Evolutionary conservation across 1,140 invertebrate species (phyloP).

Genomic region (Caenorhabditis inopinata): DNA sequence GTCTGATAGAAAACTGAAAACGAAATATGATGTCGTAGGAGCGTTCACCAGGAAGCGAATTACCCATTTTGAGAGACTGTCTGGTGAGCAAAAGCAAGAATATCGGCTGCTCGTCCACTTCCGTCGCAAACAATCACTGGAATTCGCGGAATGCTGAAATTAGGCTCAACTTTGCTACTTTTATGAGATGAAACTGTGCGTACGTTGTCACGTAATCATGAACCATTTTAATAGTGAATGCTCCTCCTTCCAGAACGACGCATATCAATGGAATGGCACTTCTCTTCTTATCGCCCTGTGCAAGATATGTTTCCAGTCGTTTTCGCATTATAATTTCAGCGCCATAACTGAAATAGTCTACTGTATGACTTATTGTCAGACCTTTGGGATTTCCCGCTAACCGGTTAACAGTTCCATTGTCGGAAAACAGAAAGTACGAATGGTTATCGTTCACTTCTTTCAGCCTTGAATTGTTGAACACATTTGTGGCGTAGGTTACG

Average conservation of each 20-base stretch:
- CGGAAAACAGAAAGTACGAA: constrained; percentile 90
- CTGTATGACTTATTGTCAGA: background rate
- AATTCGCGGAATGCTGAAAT: constrained; percentile 75
- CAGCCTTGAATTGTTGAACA: constrained; percentile 73
- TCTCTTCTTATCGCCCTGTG: constrained; percentile 25
- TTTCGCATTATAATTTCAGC: constrained; percentile 69
- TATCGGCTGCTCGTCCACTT: constrained; percentile 89
- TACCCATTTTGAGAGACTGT: constrained; percentile 56
- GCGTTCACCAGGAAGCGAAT: background rate
- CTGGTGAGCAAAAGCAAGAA: constrained; percentile 93
- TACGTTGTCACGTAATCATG: constrained; percentile 85
- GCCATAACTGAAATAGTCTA: constrained; percentile 68
- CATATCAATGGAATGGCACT: constrained; percentile 79
- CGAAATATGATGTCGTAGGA: background rate
- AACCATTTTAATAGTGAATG: constrained; percentile 90
- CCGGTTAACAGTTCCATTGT: constrained; percentile 85
- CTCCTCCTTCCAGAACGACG: constrained; percentile 92
- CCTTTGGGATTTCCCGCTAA: too few relatives aligned
- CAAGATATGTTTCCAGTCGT: constrained; percentile 69
- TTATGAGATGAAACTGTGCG: too few relatives aligned
- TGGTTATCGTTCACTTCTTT: constrained; percentile 90
- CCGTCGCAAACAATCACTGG: constrained; percentile 96
- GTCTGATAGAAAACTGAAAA: constrained; percentile 56
- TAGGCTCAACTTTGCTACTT: too few relatives aligned
- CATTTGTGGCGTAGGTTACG: constrained; percentile 40